These are phyloP conservation scores for Heptranchias perlo DNA, from an alignment of 2,113 vertebrate genomes.

Conservation along the genomic window DNA sequence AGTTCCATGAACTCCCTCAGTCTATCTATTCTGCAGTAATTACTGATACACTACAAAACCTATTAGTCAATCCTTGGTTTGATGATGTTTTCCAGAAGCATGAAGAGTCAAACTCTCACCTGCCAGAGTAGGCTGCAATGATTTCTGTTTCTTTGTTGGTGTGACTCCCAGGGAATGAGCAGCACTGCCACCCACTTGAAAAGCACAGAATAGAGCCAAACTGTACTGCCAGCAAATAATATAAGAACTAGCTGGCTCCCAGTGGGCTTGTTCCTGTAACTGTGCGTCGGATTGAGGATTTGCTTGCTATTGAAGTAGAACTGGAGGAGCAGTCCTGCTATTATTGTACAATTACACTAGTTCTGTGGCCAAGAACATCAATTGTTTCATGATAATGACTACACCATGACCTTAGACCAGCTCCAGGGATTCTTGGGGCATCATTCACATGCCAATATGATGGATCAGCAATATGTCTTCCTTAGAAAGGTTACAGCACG, in stretches of 20 bases:
- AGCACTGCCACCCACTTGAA: neutral
- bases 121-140: neutral
- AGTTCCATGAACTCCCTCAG: neutral
- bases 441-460: neutral
- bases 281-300: neutral
- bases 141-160: neutral
- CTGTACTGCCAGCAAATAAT: neutral
- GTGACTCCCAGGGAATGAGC: neutral
- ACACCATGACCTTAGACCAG: neutral
- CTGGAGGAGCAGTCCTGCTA: neutral
- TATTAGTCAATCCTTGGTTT: neutral
- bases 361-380: neutral
- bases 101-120: neutral
- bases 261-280: neutral
- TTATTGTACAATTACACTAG: neutral
- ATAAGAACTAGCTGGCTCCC: neutral
- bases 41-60: neutral
- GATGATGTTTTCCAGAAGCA: neutral
- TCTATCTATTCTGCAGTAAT: neutral
- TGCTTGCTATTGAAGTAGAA: neutral
- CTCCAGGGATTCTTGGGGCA: neutral
- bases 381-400: neutral
- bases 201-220: neutral
- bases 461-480: neutral
- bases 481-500: too few species aligned